phyloP scores from a whole-genome alignment of 2,113 vertebrate species.

The Rattus rattus region DNA sequence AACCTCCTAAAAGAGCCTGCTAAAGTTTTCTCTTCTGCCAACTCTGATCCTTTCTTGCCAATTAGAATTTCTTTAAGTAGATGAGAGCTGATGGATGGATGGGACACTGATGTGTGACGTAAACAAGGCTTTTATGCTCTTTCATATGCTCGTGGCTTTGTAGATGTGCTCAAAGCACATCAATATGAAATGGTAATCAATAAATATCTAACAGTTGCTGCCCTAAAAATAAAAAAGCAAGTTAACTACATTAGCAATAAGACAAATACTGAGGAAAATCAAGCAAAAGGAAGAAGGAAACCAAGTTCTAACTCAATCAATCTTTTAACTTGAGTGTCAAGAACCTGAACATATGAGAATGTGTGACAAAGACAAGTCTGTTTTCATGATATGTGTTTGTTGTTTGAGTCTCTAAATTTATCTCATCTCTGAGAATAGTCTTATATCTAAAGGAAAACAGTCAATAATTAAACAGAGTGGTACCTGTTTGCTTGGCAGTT shows the following conservation, averaged over 20 bases:
- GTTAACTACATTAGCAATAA: constrained; percentile 43
- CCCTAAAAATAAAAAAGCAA: constrained; percentile 40
- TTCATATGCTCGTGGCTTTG: background rate
- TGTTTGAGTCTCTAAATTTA: constrained; percentile 50
- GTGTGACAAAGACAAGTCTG: background rate
- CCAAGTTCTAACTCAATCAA: constrained; percentile 29
- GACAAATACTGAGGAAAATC: constrained; percentile 8
- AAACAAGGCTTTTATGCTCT: background rate
- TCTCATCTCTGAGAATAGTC: background rate
- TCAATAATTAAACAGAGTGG: constrained; percentile 67
- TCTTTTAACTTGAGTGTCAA: constrained; percentile 50
- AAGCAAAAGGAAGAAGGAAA: background rate
- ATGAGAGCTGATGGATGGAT: background rate
- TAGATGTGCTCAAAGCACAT: background rate
- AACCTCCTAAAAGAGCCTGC: background rate
- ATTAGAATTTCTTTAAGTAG: background rate
- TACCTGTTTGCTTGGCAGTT: constrained; percentile 43
- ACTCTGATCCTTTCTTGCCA: background rate
- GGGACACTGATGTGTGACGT: background rate
- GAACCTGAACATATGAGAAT: background rate
- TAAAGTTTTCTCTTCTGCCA: background rate
- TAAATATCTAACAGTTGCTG: constrained; percentile 22
- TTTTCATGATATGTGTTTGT: background rate
- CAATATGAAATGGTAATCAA: constrained; percentile 58
- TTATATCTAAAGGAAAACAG: constrained; percentile 42